Percentiles rank a stretch among this genome's conserved stretches.
Conservation (phyloP, 2,888 invertebrate genomes). For the Amphipyra berbera region DNA sequence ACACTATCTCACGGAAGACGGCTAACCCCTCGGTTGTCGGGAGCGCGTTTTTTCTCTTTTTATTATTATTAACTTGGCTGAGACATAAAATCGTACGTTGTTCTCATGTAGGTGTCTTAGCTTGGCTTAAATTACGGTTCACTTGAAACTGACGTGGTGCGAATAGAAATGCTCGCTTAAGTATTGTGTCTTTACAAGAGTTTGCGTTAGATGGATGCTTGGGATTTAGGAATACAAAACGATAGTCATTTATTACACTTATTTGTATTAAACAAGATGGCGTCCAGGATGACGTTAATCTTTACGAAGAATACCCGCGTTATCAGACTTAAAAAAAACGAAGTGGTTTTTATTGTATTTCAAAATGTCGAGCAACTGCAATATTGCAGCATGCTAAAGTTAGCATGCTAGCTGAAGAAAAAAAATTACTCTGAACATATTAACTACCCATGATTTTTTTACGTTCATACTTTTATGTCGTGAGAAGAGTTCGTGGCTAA, state of each 20-base stretch:
- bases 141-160: slow-evolving; percentile 56
- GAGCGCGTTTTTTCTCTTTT: slow-evolving; percentile 84
- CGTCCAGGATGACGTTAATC: not conserved
- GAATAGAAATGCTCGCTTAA: slow-evolving; percentile 61
- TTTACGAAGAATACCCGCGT: too few species aligned
- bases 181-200: slow-evolving; percentile 29
- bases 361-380: too few species aligned
- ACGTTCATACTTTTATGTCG: too few species aligned
- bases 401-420: too few species aligned
- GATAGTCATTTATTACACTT: slow-evolving; percentile 16
- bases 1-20: slow-evolving; percentile 79
- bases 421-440: too few species aligned
- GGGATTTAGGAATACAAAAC: slow-evolving; percentile 15
- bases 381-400: too few species aligned
- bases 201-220: slow-evolving; percentile 9
- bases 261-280: slow-evolving; percentile 29
- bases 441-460: too few species aligned
- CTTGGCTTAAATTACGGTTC: slow-evolving; percentile 41
- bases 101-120: slow-evolving; percentile 37
- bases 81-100: slow-evolving; percentile 52
- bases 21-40: slow-evolving; percentile 82
- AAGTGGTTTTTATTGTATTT: too few species aligned
- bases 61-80: slow-evolving; percentile 87
- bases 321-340: too few species aligned
- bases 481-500: too few species aligned